Base-by-base conservation (phyloP, 2,888 invertebrate species). In the Dione vanillae region DNA sequence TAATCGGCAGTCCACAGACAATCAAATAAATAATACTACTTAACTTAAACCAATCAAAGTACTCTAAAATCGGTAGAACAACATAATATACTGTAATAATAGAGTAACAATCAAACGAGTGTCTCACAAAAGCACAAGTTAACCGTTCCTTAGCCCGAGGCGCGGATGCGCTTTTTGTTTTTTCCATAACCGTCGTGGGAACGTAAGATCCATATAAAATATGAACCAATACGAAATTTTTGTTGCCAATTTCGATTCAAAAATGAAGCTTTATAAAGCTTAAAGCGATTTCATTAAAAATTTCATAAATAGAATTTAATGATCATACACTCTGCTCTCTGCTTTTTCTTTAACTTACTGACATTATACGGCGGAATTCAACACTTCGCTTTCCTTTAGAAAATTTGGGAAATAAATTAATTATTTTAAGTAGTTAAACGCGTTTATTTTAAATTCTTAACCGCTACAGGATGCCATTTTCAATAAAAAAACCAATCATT, bases 11-110 rank as follows among this genome's bases (percentile, higher is more conserved):
- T 52, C 52, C 71, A 72, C 80, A 75, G 74, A 78, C 82, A 77
- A 76, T 61, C 66, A 58, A 83, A 88, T 89, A 89, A 90, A 90
- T 88, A 86, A 89, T 82, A 79, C 82, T 85, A 88, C 82, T 89
- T 86, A 87, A 82, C 82, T 88, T 85, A 87, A 82, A 85, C 84
- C 84, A 85, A 85, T 89, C 85, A 86, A 83, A 83, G 83, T 80
- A 87, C 85, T 89, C 87, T 86, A 83, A 84, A 82, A 86, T 80
- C 84, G 77, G 82, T 79, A 77, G 84, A 85, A 85, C 79, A 82
- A 83, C 81, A 80, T 89, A 88, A 89, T 88, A 84, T 74, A 81
- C 77, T 77, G 76, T 91, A 91, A 91, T 91, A 84, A 91, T 87
- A 89, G 85, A 81, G 79, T 82, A 78, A 85, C 85, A 88, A 90